A percentile compares a stretch with the other conserved stretches of the same genome.
These are phyloP conservation scores for Mormyrops boulengeri DNA, from an alignment of 2,797 vertebrate genomes.

Conservation along the genomic window DNA sequence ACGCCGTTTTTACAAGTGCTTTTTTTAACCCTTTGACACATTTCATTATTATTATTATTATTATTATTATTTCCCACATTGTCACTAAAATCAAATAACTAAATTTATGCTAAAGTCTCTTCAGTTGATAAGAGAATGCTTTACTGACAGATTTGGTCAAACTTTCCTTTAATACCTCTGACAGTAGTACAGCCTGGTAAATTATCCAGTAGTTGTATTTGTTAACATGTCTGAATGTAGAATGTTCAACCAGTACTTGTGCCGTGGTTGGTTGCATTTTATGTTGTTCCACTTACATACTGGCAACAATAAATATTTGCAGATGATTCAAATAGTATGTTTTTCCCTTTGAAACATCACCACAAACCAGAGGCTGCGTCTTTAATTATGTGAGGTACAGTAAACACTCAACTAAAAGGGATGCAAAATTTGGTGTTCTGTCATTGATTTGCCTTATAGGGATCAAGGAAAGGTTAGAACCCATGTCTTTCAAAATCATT, in stretches of 20 bases:
- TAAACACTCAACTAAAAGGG: conserved; percentile 49
- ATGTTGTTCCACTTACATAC: conserved; percentile 31
- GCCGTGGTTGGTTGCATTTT: conserved; percentile 16
- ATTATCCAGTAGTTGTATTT: neutral
- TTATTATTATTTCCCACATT: neutral
- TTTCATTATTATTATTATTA: neutral
- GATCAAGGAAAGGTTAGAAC: conserved; percentile 15
- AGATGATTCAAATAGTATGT: conserved; percentile 41
- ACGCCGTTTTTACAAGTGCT: conserved; percentile 6
- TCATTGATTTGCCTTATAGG: neutral
- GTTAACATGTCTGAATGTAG: neutral
- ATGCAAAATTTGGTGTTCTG: conserved; percentile 8
- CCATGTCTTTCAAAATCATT: conserved; percentile 24
- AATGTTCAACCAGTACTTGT: neutral
- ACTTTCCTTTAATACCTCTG: neutral
- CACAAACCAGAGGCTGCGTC: conserved; percentile 43
- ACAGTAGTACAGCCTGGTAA: neutral
- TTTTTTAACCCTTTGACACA: conserved; percentile 16
- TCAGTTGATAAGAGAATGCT: neutral
- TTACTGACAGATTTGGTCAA: neutral
- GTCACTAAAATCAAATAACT: neutral
- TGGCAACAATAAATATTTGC: conserved; percentile 46
- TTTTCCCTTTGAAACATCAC: conserved; percentile 24
- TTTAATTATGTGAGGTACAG: conserved; percentile 52
- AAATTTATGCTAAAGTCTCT: neutral